Conservation (phyloP, 1,140 invertebrate genomes). For the Pentalonia nigronervosa region DNA sequence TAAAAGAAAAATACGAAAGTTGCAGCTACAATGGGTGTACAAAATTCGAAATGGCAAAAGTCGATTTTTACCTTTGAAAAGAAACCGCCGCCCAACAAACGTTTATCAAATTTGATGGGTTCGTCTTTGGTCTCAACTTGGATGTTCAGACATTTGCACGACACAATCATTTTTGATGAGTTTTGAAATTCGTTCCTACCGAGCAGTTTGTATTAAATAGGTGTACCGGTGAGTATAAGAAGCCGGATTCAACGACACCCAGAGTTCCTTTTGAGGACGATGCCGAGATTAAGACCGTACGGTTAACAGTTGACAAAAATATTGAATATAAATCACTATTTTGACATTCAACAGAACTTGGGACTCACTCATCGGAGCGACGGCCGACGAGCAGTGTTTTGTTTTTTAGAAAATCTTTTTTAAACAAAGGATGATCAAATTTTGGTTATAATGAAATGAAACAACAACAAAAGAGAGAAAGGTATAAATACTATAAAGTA, state of each 20-base stretch:
- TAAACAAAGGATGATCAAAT: constrained; percentile 52
- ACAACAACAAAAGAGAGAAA: constrained; percentile 54
- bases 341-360: neutral
- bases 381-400: neutral
- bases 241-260: constrained; percentile 11
- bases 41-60: neutral
- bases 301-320: neutral
- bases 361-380: neutral
- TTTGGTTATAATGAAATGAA: constrained; percentile 50
- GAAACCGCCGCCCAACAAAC: neutral
- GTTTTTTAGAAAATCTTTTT: neutral
- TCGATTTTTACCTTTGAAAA: constrained; percentile 37
- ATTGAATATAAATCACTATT: neutral
- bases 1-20: neutral
- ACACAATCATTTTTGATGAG: constrained; percentile 37
- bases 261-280: neutral
- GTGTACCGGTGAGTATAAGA: constrained; percentile 45
- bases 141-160: constrained; percentile 53
- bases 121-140: constrained; percentile 30
- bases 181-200: neutral
- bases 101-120: constrained; percentile 34
- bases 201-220: neutral
- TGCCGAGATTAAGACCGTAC: neutral
- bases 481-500: constrained; percentile 45
- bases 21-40: too few relatives aligned